Evolutionary conservation across 2,888 invertebrate genomes (phyloP), one percentile per base, ranked within the genome.

Genomic region (Sabatieria punctata): DNA sequence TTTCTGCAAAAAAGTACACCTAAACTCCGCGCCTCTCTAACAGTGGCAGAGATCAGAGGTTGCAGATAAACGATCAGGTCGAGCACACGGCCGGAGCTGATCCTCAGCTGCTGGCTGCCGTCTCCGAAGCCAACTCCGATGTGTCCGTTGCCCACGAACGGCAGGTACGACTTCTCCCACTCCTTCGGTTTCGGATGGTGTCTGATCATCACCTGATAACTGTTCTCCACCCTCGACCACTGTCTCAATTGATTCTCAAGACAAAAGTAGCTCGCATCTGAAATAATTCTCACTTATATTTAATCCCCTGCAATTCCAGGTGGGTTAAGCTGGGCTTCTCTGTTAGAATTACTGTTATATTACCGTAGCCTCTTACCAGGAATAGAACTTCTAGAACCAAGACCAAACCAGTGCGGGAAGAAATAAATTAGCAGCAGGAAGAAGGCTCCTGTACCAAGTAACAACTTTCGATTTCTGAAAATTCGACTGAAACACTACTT

Each of bases 141-240:
- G 22, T 24, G 24, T 13, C 46, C 46, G 27, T 46, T 46, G 15
- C 46, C 46, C 2, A 46, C 46, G 22, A 46, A 46, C 6, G 41
- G 46, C 25, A 33, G 24, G 23, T 19, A 46, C 4, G n/a, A n/a
- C n/a, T n/a, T n/a, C n/a, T n/a, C n/a, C n/a, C n/a, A n/a, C n/a
- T n/a, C n/a, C n/a, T n/a, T n/a, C n/a, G n/a, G n/a, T n/a, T n/a
- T n/a, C n/a, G n/a, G n/a, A n/a, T n/a, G n/a, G n/a, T n/a, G 36
- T 19, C 19, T 4, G 3, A 36, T 15, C 4, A 36, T 18, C n/a
- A 19, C 15, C n/a, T 36, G 18, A 4, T 15, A n/a, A 4, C 15
- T n/a, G 18, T 36, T 19, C 6, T 4, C 6, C 6, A 36, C 6
- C 36, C 15, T 15, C 36, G 36, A 4, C 4, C 19, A 36, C 4